Evolutionary conservation across 2,113 vertebrate genomes (phyloP), one percentile per base, ranked within the genome.

Genomic region (Cryptomyrus ogoouensis): DNA sequence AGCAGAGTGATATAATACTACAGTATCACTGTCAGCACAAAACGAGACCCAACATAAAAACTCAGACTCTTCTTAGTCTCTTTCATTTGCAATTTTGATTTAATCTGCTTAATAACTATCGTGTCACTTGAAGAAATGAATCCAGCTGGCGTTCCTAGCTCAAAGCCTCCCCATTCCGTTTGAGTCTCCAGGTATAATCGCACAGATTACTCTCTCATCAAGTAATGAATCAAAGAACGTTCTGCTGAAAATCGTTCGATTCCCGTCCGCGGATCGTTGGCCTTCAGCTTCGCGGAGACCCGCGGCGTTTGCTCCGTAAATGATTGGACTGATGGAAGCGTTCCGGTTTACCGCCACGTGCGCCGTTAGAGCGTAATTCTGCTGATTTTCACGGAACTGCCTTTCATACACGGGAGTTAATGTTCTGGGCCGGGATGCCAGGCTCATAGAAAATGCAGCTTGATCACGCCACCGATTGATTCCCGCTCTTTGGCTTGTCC

Each of bases 401-500:
- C 35, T 50, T 56, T 50, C 74, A 52, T 58, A 49, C 10, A 56
- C 39, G 13, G 74, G 42, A 91, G 91, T 92, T 90, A 92, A 90
- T 90, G 92, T 92, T 92, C 91, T 88, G 42, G n/a, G 89, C 90
- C 83, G 74, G 35, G 39, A 90, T 89, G 74, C 91, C 89, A 89
- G 83, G 91, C 90, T 91, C 90, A 92, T 92, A 90, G 92, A 93
- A 92, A 91, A 93, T 93, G 91, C 92, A 91, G 92, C 91, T 92
- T 92, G 91, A 92, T 93, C 90, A 90, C 50, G 90, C 66, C 74
- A 74, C 42, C 92, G 89, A 93, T 90, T 91, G 91, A 91, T 91
- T 90, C 90, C 27, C 80, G 83, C 89, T 88, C 92, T 88, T 89
- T 91, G 87, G 83, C 91, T 89, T 90, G 91, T 91, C 88, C 90